Evolutionary conservation across 2,113 vertebrate species (phyloP).

Genomic region (Asarcornis scutulata): DNA sequence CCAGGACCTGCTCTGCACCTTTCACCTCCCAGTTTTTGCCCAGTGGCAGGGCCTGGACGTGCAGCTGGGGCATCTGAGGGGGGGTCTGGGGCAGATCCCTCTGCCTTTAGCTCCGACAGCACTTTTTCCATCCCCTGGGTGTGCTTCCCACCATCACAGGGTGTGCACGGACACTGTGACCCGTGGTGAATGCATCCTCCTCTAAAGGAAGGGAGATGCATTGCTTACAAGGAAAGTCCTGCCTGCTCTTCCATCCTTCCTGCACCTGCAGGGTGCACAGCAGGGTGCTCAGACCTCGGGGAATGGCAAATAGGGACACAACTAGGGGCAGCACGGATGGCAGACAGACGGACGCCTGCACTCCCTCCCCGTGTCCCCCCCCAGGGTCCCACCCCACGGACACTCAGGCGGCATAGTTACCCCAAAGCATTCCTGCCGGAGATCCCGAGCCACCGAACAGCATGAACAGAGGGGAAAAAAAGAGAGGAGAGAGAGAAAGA

Average conservation of each 20-base stretch:
- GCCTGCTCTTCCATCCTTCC: background rate
- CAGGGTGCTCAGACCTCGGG: accelerated
- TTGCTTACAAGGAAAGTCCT: background rate
- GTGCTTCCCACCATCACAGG: background rate
- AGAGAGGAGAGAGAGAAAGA: constrained; percentile 24
- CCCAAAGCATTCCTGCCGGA: constrained; percentile 81
- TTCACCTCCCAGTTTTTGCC: background rate
- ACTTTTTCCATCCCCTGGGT: background rate
- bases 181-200: background rate
- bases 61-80: background rate
- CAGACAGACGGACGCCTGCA: background rate
- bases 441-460: constrained; percentile 61
- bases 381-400: background rate
- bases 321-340: background rate
- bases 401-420: constrained; percentile 73
- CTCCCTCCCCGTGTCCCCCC: background rate
- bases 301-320: background rate
- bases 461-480: background rate
- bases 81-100: background rate
- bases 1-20: background rate
- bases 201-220: background rate
- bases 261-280: background rate
- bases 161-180: background rate
- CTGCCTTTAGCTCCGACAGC: background rate
- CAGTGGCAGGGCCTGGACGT: background rate